Evolutionary conservation across 1,140 invertebrate genomes (phyloP), one percentile per base, ranked within the genome.

Genomic region (Spodoptera litura): DNA sequence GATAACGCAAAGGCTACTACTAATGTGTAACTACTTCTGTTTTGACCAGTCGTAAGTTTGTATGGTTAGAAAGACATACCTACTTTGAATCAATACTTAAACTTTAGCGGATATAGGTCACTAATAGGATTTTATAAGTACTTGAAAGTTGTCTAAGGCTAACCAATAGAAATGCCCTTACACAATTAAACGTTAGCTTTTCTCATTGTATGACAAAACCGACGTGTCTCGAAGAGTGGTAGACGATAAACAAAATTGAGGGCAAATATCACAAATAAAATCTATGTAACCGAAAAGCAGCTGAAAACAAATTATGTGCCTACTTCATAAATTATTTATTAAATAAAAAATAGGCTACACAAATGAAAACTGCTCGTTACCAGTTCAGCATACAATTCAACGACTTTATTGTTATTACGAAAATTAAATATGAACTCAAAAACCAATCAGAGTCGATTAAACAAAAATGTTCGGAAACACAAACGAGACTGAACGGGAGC

Each of bases 401-500:
- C 44, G 25, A 35, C 59, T 13, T 25, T 10, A 53, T 62, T 35
- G 59, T 64, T 75, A 75, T 75, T 27, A 62, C 35, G 56, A 75
- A 75, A 52, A 75, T 75, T 75, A 62, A 53, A 75, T 75, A 61
- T 52, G 12, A 55, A 75, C 20, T 52, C 44, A 75, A 76, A 77
- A 68, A 77, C 74, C 62, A 77, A 77, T 77, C 74, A 77, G 35
- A 68, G 25, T 62, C 59, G 73, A 64, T 76, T 66, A 77, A 66
- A 77, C 62, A 68, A 77, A 77, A 77, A 77, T 66, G 59, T 64
- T 53, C 58, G 27, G 49, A 35, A 77, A 68, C 52, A 66, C 68
- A 78, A 81, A 80, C 58, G 72, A 58, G 73, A 79, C 77, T 78
- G 78, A 75, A 77, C 53, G 74, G 70, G 80, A 80, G 76, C 81